phyloP scores from a whole-genome alignment of 2,797 vertebrate genomes.

The Choloepus didactylus region DNA sequence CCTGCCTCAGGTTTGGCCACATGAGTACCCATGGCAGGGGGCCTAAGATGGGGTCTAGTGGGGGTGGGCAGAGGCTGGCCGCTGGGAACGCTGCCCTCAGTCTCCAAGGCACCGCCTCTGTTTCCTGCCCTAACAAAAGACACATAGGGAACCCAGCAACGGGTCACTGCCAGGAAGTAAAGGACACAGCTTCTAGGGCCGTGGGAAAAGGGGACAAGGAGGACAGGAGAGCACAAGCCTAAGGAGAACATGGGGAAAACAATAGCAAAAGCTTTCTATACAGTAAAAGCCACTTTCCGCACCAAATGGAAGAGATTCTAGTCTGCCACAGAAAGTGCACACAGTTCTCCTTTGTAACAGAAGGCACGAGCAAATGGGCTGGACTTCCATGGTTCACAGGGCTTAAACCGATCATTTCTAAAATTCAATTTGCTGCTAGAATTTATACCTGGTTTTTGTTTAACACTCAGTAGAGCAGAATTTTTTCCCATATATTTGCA shows the following conservation, averaged over 20 bases:
- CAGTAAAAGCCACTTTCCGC: neutral
- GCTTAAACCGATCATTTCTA: neutral
- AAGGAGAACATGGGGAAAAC: neutral
- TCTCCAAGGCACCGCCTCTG: conserved; percentile 37
- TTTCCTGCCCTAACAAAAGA: conserved; percentile 52
- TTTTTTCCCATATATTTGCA: neutral
- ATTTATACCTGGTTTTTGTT: conserved; percentile 43
- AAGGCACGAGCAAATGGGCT: neutral
- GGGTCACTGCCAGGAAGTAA: conserved; percentile 2
- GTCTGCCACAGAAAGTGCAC: neutral
- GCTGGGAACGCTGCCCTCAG: neutral
- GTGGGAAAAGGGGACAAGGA: neutral
- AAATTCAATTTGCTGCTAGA: conserved; percentile 41
- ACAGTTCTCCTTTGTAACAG: neutral
- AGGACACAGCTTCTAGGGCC: neutral
- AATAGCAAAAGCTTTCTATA: neutral
- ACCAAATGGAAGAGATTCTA: neutral
- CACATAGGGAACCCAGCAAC: neutral
- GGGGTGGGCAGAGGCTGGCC: neutral
- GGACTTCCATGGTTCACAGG: neutral
- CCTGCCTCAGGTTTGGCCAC: neutral
- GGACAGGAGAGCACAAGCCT: neutral
- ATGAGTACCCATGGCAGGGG: neutral
- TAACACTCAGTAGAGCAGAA: neutral
- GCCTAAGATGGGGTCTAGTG: neutral